Percentiles rank a stretch among this genome's conserved stretches.
Evolutionary conservation across 23 tunicate species (phyloP).

Genomic region (Trididemnum miniatum): DNA sequence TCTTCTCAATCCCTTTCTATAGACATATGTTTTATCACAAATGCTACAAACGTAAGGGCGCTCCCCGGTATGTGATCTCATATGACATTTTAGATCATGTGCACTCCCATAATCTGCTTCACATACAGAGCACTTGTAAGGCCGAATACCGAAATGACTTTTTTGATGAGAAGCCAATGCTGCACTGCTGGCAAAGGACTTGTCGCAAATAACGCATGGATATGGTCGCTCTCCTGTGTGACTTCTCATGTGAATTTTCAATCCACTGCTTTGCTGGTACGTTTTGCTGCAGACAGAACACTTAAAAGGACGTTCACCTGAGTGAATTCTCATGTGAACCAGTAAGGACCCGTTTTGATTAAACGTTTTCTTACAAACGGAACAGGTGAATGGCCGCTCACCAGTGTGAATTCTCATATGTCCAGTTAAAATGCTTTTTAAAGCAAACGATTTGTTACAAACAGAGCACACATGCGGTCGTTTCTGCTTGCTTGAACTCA

Average conservation of each 20-base stretch:
- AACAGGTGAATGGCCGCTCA: constrained; percentile 10
- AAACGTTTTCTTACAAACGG: not conserved
- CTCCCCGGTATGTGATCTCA: not conserved
- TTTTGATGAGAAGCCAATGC: not conserved
- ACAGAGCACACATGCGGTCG: not conserved
- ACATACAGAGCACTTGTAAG: not conserved
- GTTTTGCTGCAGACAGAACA: constrained; percentile 3
- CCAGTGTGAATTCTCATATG: constrained; percentile 17
- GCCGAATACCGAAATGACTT: not conserved
- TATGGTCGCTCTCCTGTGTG: constrained; percentile 36
- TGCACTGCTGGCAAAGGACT: not conserved
- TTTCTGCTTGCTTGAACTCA: not conserved
- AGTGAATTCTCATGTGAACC: constrained; percentile 21
- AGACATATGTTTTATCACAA: not conserved
- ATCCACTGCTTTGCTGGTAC: constrained; percentile 1
- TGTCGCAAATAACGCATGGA: constrained; percentile 6
- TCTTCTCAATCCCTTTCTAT: not conserved
- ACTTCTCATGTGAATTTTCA: constrained; percentile 1
- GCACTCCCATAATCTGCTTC: not conserved
- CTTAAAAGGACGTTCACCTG: constrained; percentile 12
- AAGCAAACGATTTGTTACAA: not conserved
- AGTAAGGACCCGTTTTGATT: not conserved
- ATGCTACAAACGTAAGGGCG: not conserved
- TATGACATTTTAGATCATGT: not conserved
- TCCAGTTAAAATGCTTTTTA: not conserved